These are phyloP conservation scores for Mythimna ferrago DNA, from an alignment of 2,888 invertebrate genomes.

Conservation along the genomic window DNA sequence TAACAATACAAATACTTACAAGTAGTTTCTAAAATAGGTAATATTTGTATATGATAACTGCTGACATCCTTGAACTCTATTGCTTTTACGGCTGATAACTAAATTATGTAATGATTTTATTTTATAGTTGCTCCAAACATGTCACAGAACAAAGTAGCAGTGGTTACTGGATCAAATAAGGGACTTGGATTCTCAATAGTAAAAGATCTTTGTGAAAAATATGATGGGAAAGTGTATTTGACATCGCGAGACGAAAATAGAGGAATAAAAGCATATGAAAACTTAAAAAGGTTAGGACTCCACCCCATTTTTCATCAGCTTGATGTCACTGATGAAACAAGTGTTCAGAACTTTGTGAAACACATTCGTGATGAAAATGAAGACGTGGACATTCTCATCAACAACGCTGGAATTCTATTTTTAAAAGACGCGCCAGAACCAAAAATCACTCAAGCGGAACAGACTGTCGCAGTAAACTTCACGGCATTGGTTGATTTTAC, in stretches of 20 bases:
- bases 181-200: slow-evolving; percentile 93
- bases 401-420: slow-evolving; percentile 92
- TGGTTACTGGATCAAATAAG: slow-evolving; percentile 94
- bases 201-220: slow-evolving; percentile 92
- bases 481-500: slow-evolving; percentile 83
- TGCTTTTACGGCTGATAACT: slow-evolving; percentile 22
- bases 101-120: slow-evolving; percentile 1
- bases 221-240: slow-evolving; percentile 92
- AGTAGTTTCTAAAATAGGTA: neutral
- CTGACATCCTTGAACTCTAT: slow-evolving; percentile 36
- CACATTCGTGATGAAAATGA: slow-evolving; percentile 90
- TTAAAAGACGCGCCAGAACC: slow-evolving; percentile 81
- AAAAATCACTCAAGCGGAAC: slow-evolving; percentile 76
- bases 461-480: slow-evolving; percentile 82
- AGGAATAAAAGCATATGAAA: slow-evolving; percentile 90
- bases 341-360: slow-evolving; percentile 89
- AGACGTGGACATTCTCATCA: slow-evolving; percentile 93
- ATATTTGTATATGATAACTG: slow-evolving; percentile 21
- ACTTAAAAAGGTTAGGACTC: slow-evolving; percentile 87
- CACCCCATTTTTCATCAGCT: slow-evolving; percentile 92
- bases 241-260: slow-evolving; percentile 91
- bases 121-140: slow-evolving; percentile 58
- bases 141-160: slow-evolving; percentile 75
- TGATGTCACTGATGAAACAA: slow-evolving; percentile 91
- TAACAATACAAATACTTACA: no score